phyloP scores from a whole-genome alignment of 2,888 invertebrate genomes.

The Stratiomys singularior region DNA sequence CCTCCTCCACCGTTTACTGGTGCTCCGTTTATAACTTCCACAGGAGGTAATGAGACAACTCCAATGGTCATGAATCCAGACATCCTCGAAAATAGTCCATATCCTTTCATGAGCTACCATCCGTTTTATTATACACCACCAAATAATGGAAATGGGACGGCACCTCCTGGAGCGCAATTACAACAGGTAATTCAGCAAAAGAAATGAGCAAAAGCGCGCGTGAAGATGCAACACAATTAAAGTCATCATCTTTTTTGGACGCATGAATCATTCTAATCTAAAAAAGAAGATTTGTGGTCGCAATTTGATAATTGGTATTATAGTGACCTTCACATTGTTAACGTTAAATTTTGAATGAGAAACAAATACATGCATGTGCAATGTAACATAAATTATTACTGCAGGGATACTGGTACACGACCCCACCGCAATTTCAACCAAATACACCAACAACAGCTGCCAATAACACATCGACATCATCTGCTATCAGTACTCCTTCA shows the following conservation, averaged over 20 bases:
- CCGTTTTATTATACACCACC: slow-evolving; percentile 47
- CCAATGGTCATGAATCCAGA: slow-evolving; percentile 30
- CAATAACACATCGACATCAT: slow-evolving; percentile 23
- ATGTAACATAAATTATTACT: background rate
- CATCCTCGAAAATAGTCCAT: slow-evolving; percentile 38
- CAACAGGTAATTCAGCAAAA: slow-evolving; percentile 30
- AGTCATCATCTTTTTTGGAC: background rate
- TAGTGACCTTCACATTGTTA: too few species aligned
- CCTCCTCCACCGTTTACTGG: slow-evolving; percentile 50
- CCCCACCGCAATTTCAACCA: slow-evolving; percentile 50
- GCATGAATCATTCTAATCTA: background rate
- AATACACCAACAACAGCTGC: slow-evolving; percentile 2
- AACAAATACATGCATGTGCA: background rate
- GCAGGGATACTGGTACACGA: slow-evolving; percentile 54
- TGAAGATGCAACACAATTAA: background rate
- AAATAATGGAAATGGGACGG: slow-evolving; percentile 18
- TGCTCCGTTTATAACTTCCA: slow-evolving; percentile 32
- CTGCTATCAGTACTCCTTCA: slow-evolving; percentile 17
- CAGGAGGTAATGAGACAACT: slow-evolving; percentile 19
- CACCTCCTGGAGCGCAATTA: background rate
- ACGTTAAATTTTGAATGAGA: too few species aligned
- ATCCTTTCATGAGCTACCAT: slow-evolving; percentile 47
- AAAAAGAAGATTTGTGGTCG: background rate
- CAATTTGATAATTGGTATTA: too few species aligned
- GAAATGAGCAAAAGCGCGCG: too few species aligned